Evolutionary conservation across 2,888 invertebrate genomes (phyloP).

Genomic region (Altica lythri): DNA sequence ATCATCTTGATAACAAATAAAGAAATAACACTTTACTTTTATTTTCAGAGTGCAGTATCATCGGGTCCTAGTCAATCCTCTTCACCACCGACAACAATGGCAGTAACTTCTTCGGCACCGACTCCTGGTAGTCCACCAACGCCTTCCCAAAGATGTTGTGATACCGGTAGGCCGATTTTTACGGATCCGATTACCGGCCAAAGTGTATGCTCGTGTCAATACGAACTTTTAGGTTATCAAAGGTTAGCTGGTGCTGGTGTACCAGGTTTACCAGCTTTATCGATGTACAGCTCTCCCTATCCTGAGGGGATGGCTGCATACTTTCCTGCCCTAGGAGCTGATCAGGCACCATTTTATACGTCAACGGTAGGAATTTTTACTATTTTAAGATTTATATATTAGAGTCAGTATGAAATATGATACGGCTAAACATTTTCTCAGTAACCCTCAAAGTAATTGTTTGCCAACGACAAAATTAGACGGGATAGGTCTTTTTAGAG

Average conservation of each 20-base stretch:
- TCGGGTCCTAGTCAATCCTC: conserved; percentile 54
- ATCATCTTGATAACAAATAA: too few species aligned
- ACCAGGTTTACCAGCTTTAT: conserved; percentile 73
- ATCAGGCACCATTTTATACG: conserved; percentile 84
- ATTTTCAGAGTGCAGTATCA: conserved; percentile 50
- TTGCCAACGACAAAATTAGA: background rate
- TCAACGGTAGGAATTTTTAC: conserved; percentile 74
- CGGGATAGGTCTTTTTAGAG: background rate
- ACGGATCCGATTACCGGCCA: conserved; percentile 89
- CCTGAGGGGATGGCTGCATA: conserved; percentile 85
- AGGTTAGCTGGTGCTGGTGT: conserved; percentile 67
- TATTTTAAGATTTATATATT: background rate
- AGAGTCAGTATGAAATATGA: too few species aligned
- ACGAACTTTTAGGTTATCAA: conserved; percentile 85
- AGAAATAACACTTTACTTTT: background rate
- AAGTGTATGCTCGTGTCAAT: conserved; percentile 88
- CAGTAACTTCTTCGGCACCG: conserved; percentile 56
- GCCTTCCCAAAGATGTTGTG: conserved; percentile 74
- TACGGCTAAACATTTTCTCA: too few species aligned
- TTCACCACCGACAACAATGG: conserved; percentile 53
- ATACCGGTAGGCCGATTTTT: conserved; percentile 89
- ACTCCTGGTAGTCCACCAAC: conserved; percentile 61
- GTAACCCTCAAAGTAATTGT: too few species aligned
- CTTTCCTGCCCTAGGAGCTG: conserved; percentile 81
- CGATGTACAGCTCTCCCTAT: conserved; percentile 82